A percentile compares a stretch with the other conserved stretches of the same genome.
Evolutionary conservation across 2,797 vertebrate species (phyloP).

Genomic region (Pyrocephalus nanus): DNA sequence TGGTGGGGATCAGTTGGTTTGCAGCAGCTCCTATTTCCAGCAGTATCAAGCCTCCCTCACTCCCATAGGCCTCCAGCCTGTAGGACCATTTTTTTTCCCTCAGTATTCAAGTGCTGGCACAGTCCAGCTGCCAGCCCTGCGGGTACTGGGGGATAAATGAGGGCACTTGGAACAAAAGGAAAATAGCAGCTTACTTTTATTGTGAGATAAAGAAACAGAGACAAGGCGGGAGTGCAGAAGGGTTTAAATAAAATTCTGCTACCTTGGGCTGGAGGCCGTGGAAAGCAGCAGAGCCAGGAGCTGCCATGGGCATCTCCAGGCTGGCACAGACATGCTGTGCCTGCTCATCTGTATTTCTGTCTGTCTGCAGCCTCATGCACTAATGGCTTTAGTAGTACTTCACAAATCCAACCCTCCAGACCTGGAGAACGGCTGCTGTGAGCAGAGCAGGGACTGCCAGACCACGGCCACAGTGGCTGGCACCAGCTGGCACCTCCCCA

Average conservation of each 20-base stretch:
- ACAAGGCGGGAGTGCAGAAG: background rate
- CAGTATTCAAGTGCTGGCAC: background rate
- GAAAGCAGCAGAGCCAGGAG: background rate
- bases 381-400: background rate
- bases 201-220: background rate
- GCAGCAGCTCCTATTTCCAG: conserved; percentile 11
- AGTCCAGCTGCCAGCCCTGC: background rate
- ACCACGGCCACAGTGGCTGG: background rate
- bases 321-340: background rate
- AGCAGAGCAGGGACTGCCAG: background rate
- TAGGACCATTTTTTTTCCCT: background rate
- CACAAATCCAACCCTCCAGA: background rate
- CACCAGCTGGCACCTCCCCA: background rate
- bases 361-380: background rate
- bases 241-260: background rate
- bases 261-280: background rate
- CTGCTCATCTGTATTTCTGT: background rate
- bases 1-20: background rate
- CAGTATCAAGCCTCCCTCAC: background rate
- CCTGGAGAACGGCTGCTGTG: background rate
- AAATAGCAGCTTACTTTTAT: conserved; percentile 9
- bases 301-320: background rate
- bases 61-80: background rate
- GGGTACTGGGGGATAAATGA: background rate
- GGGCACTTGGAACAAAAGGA: background rate